Evolutionary conservation across 2,888 invertebrate species (phyloP).

Genomic region (Iphiclides podalirius): DNA sequence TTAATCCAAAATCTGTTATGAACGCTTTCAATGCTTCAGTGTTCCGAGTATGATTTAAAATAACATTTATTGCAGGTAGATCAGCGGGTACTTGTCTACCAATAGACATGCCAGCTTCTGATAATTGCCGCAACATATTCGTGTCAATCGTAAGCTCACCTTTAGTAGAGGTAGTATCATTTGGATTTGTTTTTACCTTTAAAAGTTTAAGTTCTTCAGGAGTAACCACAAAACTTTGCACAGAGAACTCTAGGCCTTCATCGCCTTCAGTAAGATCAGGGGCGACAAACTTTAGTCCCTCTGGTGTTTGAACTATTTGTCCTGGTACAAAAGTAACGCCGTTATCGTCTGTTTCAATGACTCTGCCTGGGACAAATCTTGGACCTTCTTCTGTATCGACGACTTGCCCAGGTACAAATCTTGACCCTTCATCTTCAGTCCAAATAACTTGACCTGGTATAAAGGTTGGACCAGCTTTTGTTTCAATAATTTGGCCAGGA

Average conservation of each 20-base stretch:
- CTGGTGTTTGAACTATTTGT: conserved; percentile 86
- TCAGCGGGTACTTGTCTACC: conserved; percentile 82
- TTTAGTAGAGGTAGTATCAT: conserved; percentile 72
- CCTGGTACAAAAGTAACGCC: conserved; percentile 88
- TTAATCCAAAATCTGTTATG: conserved; percentile 70
- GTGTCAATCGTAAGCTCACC: conserved; percentile 83
- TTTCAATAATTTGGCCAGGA: conserved; percentile 88
- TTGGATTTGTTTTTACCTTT: conserved; percentile 74
- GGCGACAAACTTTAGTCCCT: conserved; percentile 85
- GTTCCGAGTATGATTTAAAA: conserved; percentile 71
- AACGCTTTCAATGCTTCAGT: conserved; percentile 73
- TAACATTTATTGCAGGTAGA: conserved; percentile 81
- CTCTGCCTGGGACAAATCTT: conserved; percentile 86
- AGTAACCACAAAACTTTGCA: conserved; percentile 83
- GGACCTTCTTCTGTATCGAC: conserved; percentile 86
- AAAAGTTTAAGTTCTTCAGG: conserved; percentile 73
- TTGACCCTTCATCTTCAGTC: conserved; percentile 80
- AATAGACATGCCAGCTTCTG: conserved; percentile 85
- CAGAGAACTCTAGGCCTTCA: conserved; percentile 84
- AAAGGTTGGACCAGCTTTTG: conserved; percentile 87
- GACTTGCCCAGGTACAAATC: conserved; percentile 84
- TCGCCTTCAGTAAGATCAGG: conserved; percentile 84
- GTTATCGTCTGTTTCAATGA: conserved; percentile 84
- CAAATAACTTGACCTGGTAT: conserved; percentile 88
- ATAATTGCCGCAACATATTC: conserved; percentile 82